These are phyloP conservation scores for Corythucha ciliata DNA, from an alignment of 2,888 invertebrate species.

Conservation along the genomic window DNA sequence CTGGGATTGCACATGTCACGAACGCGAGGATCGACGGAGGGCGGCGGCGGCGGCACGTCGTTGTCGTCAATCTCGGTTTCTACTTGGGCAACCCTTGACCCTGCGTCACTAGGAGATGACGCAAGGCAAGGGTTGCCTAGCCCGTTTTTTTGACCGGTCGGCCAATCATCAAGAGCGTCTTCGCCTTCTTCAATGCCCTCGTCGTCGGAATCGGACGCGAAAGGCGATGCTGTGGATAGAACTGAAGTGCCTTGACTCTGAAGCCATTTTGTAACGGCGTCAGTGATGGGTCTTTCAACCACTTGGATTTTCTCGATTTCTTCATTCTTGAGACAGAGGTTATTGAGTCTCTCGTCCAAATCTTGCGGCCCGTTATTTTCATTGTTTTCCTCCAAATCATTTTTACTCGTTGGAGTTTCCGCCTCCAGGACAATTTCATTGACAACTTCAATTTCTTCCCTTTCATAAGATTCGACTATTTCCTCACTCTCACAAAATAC, in stretches of 20 bases:
- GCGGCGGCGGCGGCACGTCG: slow-evolving; percentile 12
- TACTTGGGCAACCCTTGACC: slow-evolving; percentile 35
- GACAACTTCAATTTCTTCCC: too few relatives aligned
- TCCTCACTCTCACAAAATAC: too few relatives aligned
- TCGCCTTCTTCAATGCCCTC: slow-evolving; percentile 35
- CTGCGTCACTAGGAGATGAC: slow-evolving; percentile 35
- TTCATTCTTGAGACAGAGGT: not conserved
- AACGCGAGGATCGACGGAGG: too few relatives aligned
- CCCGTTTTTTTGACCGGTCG: slow-evolving; percentile 40
- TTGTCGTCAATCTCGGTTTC: slow-evolving; percentile 8
- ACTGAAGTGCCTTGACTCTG: slow-evolving; percentile 24
- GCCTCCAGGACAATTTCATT: too few relatives aligned
- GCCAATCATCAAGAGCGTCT: slow-evolving; percentile 35
- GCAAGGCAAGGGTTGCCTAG: slow-evolving; percentile 39
- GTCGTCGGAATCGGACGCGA: slow-evolving; percentile 1
- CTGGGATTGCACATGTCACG: slow-evolving; percentile 31
- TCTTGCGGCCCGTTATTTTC: too few relatives aligned
- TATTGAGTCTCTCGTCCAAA: too few relatives aligned
- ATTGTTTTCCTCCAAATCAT: too few relatives aligned
- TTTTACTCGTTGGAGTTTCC: too few relatives aligned
- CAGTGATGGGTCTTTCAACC: slow-evolving; percentile 44
- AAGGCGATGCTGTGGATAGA: slow-evolving; percentile 16
- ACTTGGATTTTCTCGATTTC: not conserved
- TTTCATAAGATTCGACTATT: too few relatives aligned
- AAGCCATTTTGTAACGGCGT: slow-evolving; percentile 53